Conservation (phyloP, 2,888 invertebrate species). For the Rhamphomyia laevipes region DNA sequence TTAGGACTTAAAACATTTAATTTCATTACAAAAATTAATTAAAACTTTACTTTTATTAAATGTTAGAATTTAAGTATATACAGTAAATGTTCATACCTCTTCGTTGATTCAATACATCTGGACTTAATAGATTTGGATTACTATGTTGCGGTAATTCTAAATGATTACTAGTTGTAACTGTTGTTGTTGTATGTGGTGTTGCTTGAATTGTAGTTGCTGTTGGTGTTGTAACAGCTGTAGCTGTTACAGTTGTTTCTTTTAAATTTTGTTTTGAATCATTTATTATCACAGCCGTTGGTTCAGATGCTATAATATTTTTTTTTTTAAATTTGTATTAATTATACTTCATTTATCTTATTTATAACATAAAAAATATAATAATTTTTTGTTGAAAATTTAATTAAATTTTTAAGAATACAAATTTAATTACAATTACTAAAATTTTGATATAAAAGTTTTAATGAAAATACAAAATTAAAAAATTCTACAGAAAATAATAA, state of each 20-base stretch:
- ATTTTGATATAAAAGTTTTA: background rate
- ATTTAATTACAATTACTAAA: constrained; percentile 3
- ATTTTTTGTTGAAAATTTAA: background rate
- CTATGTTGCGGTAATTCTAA: constrained; percentile 62
- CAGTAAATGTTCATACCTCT: constrained; percentile 39
- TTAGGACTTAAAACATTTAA: no score
- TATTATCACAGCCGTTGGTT: constrained; percentile 36
- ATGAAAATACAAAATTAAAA: constrained; percentile 3
- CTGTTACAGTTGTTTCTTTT: constrained; percentile 37
- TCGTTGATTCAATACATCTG: constrained; percentile 60
- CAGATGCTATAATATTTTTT: constrained; percentile 24
- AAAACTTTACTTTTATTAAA: no score
- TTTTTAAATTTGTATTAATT: background rate
- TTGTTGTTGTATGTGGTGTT: constrained; percentile 24
- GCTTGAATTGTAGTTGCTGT: constrained; percentile 31
- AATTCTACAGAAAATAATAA: no score
- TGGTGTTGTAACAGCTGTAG: constrained; percentile 35
- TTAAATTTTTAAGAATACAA: constrained; percentile 1
- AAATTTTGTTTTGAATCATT: constrained; percentile 38
- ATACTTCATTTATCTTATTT: background rate
- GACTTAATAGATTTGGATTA: constrained; percentile 70
- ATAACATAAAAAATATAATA: constrained; percentile 1
- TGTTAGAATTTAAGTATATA: background rate
- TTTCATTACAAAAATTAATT: no score
- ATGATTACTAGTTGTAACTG: constrained; percentile 57